phyloP scores from a whole-genome alignment of 2,113 vertebrate species.

The Puntigrus tetrazona region DNA sequence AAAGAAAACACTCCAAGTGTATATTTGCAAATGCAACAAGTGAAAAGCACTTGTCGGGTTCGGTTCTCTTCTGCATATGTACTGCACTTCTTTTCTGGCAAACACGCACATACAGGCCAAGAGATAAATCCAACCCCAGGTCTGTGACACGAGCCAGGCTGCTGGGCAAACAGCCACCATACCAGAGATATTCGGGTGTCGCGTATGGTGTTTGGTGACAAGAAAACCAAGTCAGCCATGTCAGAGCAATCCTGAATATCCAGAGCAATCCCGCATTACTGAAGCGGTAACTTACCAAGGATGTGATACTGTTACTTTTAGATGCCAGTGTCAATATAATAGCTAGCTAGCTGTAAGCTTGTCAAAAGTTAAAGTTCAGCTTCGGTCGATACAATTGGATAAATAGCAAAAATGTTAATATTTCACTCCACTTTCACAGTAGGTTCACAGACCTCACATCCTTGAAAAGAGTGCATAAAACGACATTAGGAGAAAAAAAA shows the following conservation, averaged over 20 bases:
- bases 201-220: conserved; percentile 72
- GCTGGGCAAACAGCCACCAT: conserved; percentile 22
- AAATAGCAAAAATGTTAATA: background rate
- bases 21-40: too few relatives aligned
- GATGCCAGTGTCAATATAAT: background rate
- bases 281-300: background rate
- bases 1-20: too few relatives aligned
- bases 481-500: background rate
- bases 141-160: conserved; percentile 13
- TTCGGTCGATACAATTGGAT: background rate
- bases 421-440: background rate
- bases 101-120: background rate
- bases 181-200: conserved; percentile 35
- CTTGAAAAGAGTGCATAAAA: background rate
- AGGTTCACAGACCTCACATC: background rate
- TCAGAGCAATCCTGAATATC: too few relatives aligned
- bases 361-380: background rate
- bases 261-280: background rate
- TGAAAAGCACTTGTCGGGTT: too few relatives aligned
- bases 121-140: conserved; percentile 7
- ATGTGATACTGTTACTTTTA: background rate
- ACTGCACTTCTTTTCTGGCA: too few relatives aligned
- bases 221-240: conserved; percentile 49
- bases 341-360: background rate
- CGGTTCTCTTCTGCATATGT: too few relatives aligned